Conservation (phyloP, 2,113 vertebrate genomes). For the Amia ocellicauda region DNA sequence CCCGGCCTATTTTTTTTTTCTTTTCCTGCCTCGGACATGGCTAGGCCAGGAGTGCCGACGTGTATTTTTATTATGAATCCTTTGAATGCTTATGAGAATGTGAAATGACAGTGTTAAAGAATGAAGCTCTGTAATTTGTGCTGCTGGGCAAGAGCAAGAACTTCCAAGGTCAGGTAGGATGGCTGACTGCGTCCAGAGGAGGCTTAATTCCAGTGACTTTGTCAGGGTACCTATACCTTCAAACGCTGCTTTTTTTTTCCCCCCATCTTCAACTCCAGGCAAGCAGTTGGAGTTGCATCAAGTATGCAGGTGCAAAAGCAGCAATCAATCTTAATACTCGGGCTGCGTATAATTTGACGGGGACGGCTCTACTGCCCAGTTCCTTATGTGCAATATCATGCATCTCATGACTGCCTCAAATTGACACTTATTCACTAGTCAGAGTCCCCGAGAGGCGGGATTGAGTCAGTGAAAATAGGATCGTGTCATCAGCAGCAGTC, state of each 20-base stretch:
- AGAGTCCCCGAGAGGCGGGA: background rate
- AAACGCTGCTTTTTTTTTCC: background rate
- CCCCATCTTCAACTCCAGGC: background rate
- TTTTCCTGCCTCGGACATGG: background rate
- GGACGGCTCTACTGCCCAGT: background rate
- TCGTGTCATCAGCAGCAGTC: background rate
- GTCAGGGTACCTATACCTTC: background rate
- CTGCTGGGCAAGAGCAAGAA: background rate
- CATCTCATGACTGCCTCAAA: background rate
- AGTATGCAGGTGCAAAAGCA: constrained; percentile 1
- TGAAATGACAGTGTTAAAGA: constrained; percentile 3
- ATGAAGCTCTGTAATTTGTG: constrained; percentile 4
- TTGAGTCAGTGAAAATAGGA: background rate
- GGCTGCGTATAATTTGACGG: constrained; percentile 2
- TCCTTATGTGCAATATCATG: background rate
- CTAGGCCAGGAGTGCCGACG: background rate
- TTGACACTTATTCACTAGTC: constrained; percentile 2
- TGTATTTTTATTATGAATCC: background rate
- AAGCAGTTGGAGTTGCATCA: background rate
- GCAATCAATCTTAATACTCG: constrained; percentile 9
- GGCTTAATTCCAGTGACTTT: background rate
- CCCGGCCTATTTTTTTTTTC: constrained; percentile 2
- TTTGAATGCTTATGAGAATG: background rate
- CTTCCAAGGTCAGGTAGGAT: background rate
- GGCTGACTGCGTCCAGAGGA: background rate